Evolutionary conservation across 2,888 invertebrate genomes (phyloP).

Genomic region (Cecidostiba fungosa): DNA sequence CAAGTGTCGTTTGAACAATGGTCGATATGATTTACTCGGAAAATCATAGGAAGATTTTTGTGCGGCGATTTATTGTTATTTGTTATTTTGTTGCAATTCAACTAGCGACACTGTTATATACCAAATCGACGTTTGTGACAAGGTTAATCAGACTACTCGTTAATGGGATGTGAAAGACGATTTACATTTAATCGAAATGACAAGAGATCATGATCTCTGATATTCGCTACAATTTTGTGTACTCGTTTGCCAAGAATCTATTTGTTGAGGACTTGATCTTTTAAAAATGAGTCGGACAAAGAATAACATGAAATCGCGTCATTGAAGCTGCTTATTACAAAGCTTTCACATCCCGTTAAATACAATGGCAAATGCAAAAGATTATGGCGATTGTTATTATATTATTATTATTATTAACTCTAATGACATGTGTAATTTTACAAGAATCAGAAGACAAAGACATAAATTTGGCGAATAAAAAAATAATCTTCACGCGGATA

Average conservation of each 20-base stretch:
- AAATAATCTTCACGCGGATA: constrained; percentile 47
- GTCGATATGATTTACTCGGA: constrained; percentile 47
- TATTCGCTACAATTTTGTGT: not conserved
- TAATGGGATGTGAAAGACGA: constrained; percentile 58
- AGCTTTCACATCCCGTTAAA: constrained; percentile 60
- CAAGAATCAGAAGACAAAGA: constrained; percentile 49
- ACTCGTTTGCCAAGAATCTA: not conserved
- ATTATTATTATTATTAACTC: constrained; percentile 41
- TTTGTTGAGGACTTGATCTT: not conserved
- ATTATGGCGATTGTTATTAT: constrained; percentile 52
- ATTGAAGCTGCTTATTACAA: not conserved
- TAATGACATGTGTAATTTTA: constrained; percentile 55
- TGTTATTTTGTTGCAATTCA: constrained; percentile 11
- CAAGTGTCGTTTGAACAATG: constrained; percentile 43
- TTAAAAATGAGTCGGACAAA: not conserved
- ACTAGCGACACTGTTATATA: constrained; percentile 29
- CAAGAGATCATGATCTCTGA: not conserved
- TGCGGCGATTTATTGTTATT: not conserved
- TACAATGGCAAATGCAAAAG: constrained; percentile 54
- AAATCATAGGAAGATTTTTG: constrained; percentile 26
- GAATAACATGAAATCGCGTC: not conserved
- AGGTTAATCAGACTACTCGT: constrained; percentile 39
- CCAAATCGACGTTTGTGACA: constrained; percentile 47
- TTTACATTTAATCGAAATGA: not conserved
- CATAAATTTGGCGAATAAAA: constrained; percentile 43